Conservation (phyloP, 2,113 vertebrate genomes). For the Macaca nemestrina region DNA sequence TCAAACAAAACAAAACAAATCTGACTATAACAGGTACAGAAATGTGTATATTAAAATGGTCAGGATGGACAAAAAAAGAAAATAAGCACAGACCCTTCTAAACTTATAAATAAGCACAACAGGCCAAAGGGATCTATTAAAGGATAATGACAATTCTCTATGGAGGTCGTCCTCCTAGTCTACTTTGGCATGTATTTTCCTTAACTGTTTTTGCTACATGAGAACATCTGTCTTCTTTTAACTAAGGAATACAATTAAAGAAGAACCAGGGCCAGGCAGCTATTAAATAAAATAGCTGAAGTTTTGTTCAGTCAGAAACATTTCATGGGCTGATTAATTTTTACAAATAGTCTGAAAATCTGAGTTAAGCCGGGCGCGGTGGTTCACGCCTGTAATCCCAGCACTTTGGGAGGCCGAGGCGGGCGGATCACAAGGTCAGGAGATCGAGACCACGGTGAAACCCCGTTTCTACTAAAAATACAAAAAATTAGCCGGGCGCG, state of each 20-base stretch:
- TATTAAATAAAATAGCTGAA: neutral
- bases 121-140: neutral
- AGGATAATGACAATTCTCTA: neutral
- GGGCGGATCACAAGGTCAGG: no score
- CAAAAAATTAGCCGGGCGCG: no score
- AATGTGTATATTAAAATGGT: neutral
- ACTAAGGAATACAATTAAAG: neutral
- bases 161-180: neutral
- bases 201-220: neutral
- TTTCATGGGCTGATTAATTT: neutral
- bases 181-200: neutral
- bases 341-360: neutral
- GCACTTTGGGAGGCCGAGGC: no score
- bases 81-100: neutral
- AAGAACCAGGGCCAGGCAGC: neutral
- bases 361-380: neutral
- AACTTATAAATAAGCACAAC: no score
- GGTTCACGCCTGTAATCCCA: no score
- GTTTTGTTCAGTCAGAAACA: neutral
- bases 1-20: no score
- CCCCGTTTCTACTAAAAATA: no score
- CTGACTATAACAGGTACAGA: neutral
- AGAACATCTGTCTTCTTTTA: neutral
- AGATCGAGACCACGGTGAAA: no score
- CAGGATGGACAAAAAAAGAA: neutral